Evolutionary conservation across 2,888 invertebrate species (phyloP), one percentile per base, ranked within the genome.

Genomic region (Stenolophus ochropezus): DNA sequence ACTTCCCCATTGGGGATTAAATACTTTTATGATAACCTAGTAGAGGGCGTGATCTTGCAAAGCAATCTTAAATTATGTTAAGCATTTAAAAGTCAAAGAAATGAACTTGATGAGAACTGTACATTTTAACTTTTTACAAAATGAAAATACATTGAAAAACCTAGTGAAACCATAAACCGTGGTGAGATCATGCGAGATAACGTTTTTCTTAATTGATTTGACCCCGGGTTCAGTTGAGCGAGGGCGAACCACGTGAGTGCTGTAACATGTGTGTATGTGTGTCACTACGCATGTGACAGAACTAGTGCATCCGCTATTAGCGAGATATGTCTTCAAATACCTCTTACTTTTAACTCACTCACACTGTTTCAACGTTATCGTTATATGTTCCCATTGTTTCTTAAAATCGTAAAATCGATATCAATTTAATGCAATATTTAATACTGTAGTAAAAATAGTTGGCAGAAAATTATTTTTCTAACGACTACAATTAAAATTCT

Each of bases 191-290:
- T 21, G 49, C 5, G 47, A 49, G 73, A 49, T 73, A 47, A 49
- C 18, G 47, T 47, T 58, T 21, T 14, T 58, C 18, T 78, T 65
- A 25, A 78, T 78, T 47, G 49, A 78, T 78, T 51, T 78, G 78
- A 78, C 78, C 78, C 78, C 78, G 78, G 53, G 65, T 65, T 78
- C 21, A 65, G 23, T 78, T 65, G 65, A 65, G 78, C 42, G 61
- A 78, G 78, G 61, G 65, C 65, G 65, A 65, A 23, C 65, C 78
- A 78, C 78, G 65, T 78, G 78, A 49, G 25, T 4, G 8, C 23
- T 42, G 20, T 42, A 42, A 42, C 51, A 69, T 78, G 65, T 27
- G 20, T 33, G 58, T 58, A 23, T 23, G 25, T 58, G 18, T 21
- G 42, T 42, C 14, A 47, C 27, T 6, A 42, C 42, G 47, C 77